These are phyloP conservation scores for Mionectes olivaceus DNA, from an alignment of 2,797 vertebrate species.

Conservation along the genomic window DNA sequence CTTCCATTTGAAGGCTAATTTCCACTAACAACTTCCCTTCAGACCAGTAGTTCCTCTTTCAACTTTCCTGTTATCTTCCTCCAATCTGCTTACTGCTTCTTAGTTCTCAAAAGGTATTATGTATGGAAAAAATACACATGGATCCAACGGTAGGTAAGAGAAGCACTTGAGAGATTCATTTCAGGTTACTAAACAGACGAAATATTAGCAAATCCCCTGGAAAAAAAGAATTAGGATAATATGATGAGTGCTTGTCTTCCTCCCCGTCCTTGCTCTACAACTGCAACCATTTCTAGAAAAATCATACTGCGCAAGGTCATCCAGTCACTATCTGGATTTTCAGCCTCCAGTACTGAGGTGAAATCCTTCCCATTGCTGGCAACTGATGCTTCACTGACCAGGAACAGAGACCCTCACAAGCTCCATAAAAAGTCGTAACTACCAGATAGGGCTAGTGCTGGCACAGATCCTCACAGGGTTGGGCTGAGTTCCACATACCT, in stretches of 20 bases:
- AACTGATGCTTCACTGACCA: not conserved
- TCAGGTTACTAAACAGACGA: not conserved
- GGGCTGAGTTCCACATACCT: slow-evolving; percentile 22
- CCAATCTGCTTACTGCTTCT: not conserved
- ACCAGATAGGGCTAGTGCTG: not conserved
- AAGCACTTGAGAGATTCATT: not conserved
- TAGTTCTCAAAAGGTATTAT: not conserved
- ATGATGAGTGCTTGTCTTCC: not conserved
- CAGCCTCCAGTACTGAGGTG: not conserved
- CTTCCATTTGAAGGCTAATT: not conserved
- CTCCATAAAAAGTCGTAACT: slow-evolving; percentile 41
- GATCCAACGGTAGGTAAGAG: not conserved
- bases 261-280: not conserved
- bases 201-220: not conserved
- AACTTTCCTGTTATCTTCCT: not conserved
- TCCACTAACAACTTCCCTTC: not conserved
- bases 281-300: not conserved
- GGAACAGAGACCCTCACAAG: not conserved
- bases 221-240: not conserved
- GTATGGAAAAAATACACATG: not conserved
- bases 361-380: not conserved
- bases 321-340: not conserved
- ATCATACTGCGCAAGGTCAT: not conserved
- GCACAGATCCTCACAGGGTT: not conserved
- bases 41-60: not conserved